phyloP scores from a whole-genome alignment of 2,797 vertebrate species.

The Sorex maritimensis region DNA sequence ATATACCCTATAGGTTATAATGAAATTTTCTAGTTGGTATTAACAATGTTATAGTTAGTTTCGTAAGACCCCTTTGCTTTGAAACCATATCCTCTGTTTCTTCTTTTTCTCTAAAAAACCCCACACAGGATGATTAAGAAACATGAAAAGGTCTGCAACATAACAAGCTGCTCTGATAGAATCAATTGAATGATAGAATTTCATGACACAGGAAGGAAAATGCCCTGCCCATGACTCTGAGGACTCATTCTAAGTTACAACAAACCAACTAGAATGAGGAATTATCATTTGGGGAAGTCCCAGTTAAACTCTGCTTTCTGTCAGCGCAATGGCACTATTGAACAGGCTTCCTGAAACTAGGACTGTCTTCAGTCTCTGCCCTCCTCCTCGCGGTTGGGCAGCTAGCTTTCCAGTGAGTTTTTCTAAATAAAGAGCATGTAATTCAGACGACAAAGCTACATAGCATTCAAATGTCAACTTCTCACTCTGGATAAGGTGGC shows the following conservation, averaged over 20 bases:
- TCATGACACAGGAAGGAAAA: neutral
- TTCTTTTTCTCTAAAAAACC: constrained; percentile 60
- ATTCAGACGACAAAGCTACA: neutral
- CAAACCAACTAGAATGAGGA: neutral
- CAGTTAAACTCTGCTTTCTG: neutral
- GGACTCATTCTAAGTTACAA: constrained; percentile 9
- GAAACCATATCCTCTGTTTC: constrained; percentile 66
- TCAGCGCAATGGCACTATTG: neutral
- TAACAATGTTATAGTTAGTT: constrained; percentile 36
- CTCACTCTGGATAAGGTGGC: neutral
- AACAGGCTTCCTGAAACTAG: neutral
- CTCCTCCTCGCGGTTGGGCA: neutral
- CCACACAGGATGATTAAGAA: constrained; percentile 76
- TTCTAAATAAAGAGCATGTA: constrained; percentile 1
- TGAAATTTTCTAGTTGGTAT: neutral
- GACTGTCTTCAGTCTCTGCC: neutral
- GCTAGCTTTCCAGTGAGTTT: neutral
- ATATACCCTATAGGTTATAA: neutral
- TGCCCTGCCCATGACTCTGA: neutral
- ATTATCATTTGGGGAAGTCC: neutral
- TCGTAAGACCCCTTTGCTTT: constrained; percentile 61
- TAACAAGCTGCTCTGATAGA: neutral
- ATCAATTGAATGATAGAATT: constrained; percentile 1
- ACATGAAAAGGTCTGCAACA: constrained; percentile 5
- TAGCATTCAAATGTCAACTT: neutral